A percentile compares a stretch with the other conserved stretches of the same genome.
phyloP scores from a whole-genome alignment of 2,888 invertebrate genomes.

The Syrista parreyssii region DNA sequence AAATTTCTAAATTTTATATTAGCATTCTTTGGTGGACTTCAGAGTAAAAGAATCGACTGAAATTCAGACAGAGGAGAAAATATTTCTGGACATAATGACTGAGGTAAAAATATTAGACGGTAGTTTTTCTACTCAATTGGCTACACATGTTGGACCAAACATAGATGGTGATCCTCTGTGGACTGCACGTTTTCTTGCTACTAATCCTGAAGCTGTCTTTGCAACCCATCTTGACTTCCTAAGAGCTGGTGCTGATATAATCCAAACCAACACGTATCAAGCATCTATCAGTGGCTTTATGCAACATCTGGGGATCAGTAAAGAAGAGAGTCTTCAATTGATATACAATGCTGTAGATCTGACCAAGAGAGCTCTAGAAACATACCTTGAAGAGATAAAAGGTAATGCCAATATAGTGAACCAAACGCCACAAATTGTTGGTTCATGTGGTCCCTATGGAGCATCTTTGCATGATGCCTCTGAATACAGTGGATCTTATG shows the following conservation, averaged over 20 bases:
- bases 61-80: not conserved
- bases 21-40: not conserved
- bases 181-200: slow-evolving; percentile 86
- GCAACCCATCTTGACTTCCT: slow-evolving; percentile 86
- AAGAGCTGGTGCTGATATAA: slow-evolving; percentile 87
- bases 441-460: slow-evolving; percentile 93
- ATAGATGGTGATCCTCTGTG: slow-evolving; percentile 90
- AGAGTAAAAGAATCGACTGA: not conserved
- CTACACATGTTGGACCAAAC: slow-evolving; percentile 78
- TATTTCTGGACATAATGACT: not conserved
- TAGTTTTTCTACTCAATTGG: slow-evolving; percentile 85
- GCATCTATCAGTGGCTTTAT: slow-evolving; percentile 82
- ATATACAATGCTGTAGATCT: slow-evolving; percentile 80
- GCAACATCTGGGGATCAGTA: slow-evolving; percentile 77
- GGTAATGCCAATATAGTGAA: slow-evolving; percentile 69
- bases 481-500: slow-evolving; percentile 89
- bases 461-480: slow-evolving; percentile 91
- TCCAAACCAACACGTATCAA: slow-evolving; percentile 92
- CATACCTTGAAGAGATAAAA: slow-evolving; percentile 45
- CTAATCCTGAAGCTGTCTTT: slow-evolving; percentile 82
- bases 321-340: slow-evolving; percentile 76
- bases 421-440: slow-evolving; percentile 77
- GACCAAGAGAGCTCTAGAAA: slow-evolving; percentile 76
- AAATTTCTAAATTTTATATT: not conserved
- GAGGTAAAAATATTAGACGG: slow-evolving; percentile 71